These are phyloP conservation scores for Orthonevra nobilis DNA, from an alignment of 2,888 invertebrate genomes.

Conservation along the genomic window DNA sequence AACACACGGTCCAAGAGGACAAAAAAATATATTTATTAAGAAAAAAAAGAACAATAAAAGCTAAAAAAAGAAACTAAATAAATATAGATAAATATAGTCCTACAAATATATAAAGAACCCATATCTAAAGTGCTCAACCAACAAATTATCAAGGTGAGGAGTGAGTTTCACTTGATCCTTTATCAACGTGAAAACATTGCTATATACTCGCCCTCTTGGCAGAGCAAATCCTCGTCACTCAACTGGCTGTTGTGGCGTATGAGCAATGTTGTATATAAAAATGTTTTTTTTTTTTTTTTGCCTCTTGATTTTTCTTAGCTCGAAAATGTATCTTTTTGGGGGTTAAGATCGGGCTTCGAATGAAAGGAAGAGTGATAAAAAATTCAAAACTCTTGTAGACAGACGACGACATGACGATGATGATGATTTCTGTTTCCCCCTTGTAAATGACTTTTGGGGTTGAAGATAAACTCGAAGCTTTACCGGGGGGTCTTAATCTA, in stretches of 20 bases:
- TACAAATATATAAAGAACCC: not conserved
- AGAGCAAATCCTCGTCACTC: not conserved
- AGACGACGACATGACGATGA: not conserved
- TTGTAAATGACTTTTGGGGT: not conserved
- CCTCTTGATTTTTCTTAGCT: not conserved
- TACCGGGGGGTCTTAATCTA: no score
- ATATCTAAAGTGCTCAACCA: not conserved
- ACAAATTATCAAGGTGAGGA: slow-evolving; percentile 8
- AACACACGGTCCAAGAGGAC: no score
- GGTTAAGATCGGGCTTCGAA: no score
- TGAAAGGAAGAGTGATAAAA: slow-evolving; percentile 6
- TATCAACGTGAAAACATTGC: not conserved
- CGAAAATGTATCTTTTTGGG: not conserved
- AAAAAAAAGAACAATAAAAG: no score
- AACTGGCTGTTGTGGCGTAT: slow-evolving; percentile 6
- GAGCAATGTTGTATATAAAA: not conserved
- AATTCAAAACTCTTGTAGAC: slow-evolving; percentile 16
- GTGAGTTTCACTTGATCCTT: slow-evolving; percentile 13
- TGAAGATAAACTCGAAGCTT: no score
- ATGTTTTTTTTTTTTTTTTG: not conserved
- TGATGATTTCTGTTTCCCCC: not conserved
- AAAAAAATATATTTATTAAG: no score
- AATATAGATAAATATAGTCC: not conserved
- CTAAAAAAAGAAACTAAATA: not conserved
- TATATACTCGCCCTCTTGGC: not conserved